Conservation (phyloP, 2,113 vertebrate genomes). For the Micromys minutus region DNA sequence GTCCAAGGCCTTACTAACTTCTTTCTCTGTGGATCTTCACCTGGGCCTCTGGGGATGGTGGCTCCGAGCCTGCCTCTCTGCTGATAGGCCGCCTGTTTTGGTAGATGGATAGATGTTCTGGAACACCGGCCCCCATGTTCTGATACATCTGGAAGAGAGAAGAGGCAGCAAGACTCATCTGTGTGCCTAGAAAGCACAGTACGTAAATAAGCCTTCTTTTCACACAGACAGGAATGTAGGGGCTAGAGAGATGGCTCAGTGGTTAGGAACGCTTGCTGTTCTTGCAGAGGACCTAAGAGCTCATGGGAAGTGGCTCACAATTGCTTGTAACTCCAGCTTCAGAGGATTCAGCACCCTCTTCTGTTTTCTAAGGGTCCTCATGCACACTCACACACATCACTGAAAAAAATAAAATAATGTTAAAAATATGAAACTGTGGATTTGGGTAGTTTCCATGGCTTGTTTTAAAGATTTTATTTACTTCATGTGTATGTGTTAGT, state of each 20-base stretch:
- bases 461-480: neutral
- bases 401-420: neutral
- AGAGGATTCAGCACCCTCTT: neutral
- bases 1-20: constrained; percentile 10
- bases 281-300: neutral
- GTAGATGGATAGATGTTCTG: constrained; percentile 40
- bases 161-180: neutral
- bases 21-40: constrained; percentile 71
- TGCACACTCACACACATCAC: neutral
- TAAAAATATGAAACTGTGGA: neutral
- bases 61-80: constrained; percentile 42
- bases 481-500: neutral
- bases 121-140: constrained; percentile 56
- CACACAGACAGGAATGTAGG: neutral
- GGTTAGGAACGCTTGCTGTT: neutral
- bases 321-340: neutral
- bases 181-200: neutral
- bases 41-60: neutral
- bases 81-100: constrained; percentile 58
- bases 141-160: constrained; percentile 80
- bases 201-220: neutral
- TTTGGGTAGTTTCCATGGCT: neutral
- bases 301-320: neutral
- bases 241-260: neutral
- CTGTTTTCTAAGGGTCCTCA: neutral